phyloP scores from a whole-genome alignment of 2,888 invertebrate genomes.

The Aproaerema taeniolella region DNA sequence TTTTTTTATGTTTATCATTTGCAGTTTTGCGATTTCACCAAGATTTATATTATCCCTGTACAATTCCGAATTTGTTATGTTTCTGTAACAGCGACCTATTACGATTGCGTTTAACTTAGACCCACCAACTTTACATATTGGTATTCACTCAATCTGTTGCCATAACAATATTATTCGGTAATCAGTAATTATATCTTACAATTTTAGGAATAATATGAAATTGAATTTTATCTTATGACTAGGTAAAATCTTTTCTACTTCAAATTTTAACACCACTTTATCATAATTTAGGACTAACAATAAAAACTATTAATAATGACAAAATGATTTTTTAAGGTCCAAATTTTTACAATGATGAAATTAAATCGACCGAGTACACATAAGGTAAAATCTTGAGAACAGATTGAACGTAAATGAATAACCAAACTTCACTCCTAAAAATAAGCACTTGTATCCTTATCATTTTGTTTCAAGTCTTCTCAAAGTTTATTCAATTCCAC shows the following conservation, averaged over 20 bases:
- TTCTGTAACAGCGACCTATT: slow-evolving; percentile 18
- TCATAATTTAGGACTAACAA: slow-evolving; percentile 31
- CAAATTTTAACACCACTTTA: slow-evolving; percentile 40
- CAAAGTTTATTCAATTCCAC: slow-evolving; percentile 24
- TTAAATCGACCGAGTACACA: background rate
- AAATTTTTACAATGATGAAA: background rate
- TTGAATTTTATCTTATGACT: slow-evolving; percentile 72
- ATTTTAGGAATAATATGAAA: slow-evolving; percentile 53
- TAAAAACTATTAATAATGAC: slow-evolving; percentile 20
- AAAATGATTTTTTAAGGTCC: slow-evolving; percentile 23
- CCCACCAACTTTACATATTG: slow-evolving; percentile 25
- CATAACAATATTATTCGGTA: slow-evolving; percentile 50
- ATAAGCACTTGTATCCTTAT: slow-evolving; percentile 11
- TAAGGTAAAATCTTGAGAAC: background rate
- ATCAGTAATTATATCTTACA: slow-evolving; percentile 43
- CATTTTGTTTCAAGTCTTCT: slow-evolving; percentile 17
- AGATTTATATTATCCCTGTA: slow-evolving; percentile 68
- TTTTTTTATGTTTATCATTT: slow-evolving; percentile 29
- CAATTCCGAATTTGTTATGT: slow-evolving; percentile 71
- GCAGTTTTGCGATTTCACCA: slow-evolving; percentile 38
- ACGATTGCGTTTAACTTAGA: slow-evolving; percentile 12
- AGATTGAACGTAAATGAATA: slow-evolving; percentile 3
- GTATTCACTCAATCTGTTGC: slow-evolving; percentile 35
- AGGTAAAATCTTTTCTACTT: slow-evolving; percentile 68
- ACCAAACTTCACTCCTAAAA: slow-evolving; percentile 12